A percentile compares a stretch with the other conserved stretches of the same genome.
These are phyloP conservation scores for Agonopterix subpropinquella DNA, from an alignment of 2,888 invertebrate genomes.

Conservation along the genomic window DNA sequence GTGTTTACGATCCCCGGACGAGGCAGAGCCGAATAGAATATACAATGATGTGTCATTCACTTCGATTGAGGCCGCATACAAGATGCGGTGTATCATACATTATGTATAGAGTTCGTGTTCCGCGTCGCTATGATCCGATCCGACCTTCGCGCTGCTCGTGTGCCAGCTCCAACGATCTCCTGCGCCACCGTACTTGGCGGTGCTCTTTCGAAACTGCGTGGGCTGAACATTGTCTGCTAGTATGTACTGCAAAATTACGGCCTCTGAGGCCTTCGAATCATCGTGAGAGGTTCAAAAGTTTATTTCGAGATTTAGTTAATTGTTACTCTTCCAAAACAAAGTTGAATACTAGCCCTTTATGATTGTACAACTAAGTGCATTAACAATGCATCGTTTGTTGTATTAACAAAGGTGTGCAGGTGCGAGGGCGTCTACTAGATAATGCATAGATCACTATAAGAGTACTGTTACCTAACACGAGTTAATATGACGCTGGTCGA, in stretches of 20 bases:
- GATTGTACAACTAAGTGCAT: background rate
- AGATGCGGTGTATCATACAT: conserved; percentile 60
- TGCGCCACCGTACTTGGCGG: conserved; percentile 5
- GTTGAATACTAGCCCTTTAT: too few relatives aligned
- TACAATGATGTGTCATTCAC: conserved; percentile 71
- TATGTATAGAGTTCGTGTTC: conserved; percentile 47
- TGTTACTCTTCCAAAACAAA: too few relatives aligned
- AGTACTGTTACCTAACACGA: conserved; percentile 38
- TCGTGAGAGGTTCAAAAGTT: background rate
- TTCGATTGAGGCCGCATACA: conserved; percentile 67
- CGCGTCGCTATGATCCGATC: conserved; percentile 37
- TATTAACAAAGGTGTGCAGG: conserved; percentile 10
- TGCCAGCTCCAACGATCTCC: conserved; percentile 1
- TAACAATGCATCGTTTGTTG: conserved; percentile 5
- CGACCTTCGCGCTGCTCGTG: conserved; percentile 33
- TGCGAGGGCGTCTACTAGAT: conserved; percentile 19
- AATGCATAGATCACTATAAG: conserved; percentile 30
- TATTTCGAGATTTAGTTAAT: too few relatives aligned
- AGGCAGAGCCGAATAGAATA: conserved; percentile 64
- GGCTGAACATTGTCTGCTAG: conserved; percentile 9
- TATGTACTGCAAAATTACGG: conserved; percentile 1
- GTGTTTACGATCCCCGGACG: conserved; percentile 66
- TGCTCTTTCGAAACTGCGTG: conserved; percentile 18
- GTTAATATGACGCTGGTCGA: conserved; percentile 23
- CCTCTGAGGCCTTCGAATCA: conserved; percentile 5